These are phyloP conservation scores for Nansenia antarctica DNA, from an alignment of 2,113 vertebrate genomes.

Conservation along the genomic window DNA sequence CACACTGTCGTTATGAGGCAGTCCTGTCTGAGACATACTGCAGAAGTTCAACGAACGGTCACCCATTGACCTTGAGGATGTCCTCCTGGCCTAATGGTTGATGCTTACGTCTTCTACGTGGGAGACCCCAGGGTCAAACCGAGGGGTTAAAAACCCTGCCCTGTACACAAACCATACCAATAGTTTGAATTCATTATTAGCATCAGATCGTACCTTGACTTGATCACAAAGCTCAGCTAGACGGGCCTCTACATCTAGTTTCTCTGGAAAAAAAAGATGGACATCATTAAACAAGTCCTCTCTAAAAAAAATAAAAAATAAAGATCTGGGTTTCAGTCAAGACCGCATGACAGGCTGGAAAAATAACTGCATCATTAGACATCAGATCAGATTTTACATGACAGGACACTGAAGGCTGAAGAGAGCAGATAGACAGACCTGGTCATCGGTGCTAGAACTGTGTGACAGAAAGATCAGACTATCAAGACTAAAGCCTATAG, in stretches of 20 bases:
- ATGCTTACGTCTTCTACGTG: too few relatives aligned
- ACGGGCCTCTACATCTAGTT: slow-evolving; percentile 91
- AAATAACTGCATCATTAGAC: slow-evolving; percentile 31
- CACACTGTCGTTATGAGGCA: too few relatives aligned
- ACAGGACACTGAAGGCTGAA: slow-evolving; percentile 13
- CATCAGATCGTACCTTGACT: slow-evolving; percentile 83
- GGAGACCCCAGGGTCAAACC: too few relatives aligned
- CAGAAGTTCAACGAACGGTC: too few relatives aligned
- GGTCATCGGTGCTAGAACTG: slow-evolving; percentile 8
- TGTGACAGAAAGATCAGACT: slow-evolving; percentile 5
- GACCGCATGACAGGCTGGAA: slow-evolving; percentile 13
- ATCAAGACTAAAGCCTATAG: slow-evolving; percentile 9
- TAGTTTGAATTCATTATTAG: too few relatives aligned
- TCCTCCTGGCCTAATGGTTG: too few relatives aligned
- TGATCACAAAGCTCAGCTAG: slow-evolving; percentile 91
- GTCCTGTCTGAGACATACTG: too few relatives aligned
- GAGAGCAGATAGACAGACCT: slow-evolving; percentile 12
- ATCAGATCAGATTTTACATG: not conserved
- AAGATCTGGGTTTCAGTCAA: slow-evolving; percentile 24
- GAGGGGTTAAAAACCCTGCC: too few relatives aligned
- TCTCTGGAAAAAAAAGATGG: slow-evolving; percentile 81
- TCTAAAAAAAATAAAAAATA: slow-evolving; percentile 14
- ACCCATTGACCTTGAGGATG: too few relatives aligned
- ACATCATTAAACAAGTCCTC: slow-evolving; percentile 8
- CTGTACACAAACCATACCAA: too few relatives aligned